These are phyloP conservation scores for Leptopilina clavipes DNA, from an alignment of 1,140 invertebrate genomes.

Conservation along the genomic window DNA sequence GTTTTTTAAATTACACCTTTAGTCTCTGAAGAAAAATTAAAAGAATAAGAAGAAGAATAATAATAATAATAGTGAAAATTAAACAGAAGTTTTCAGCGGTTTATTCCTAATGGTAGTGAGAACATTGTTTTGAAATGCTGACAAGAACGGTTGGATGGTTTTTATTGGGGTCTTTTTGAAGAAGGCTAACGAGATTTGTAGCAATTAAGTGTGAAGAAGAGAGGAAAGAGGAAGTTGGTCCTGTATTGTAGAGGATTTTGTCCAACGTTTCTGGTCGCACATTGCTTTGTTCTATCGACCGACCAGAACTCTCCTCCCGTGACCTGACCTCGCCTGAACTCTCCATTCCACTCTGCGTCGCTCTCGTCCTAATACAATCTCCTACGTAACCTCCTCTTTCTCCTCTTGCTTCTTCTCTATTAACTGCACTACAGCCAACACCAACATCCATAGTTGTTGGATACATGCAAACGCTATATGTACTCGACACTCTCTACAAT, in stretches of 20 bases:
- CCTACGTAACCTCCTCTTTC: conserved; percentile 50
- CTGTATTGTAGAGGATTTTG: background rate
- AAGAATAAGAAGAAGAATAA: too few species aligned
- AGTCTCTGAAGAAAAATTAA: background rate
- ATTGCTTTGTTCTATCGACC: conserved; percentile 67
- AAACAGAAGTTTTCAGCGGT: too few species aligned
- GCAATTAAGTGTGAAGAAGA: background rate
- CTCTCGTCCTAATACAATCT: conserved; percentile 61
- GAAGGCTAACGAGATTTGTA: background rate
- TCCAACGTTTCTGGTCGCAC: conserved; percentile 8
- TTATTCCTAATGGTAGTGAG: too few species aligned
- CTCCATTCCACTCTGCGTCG: conserved; percentile 44
- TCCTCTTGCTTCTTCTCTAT: conserved; percentile 31
- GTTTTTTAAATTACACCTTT: background rate
- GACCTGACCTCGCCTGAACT: conserved; percentile 75
- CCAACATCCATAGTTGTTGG: background rate
- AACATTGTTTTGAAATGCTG: background rate
- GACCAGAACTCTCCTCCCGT: conserved; percentile 66
- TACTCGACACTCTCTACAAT: background rate
- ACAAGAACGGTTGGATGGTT: background rate
- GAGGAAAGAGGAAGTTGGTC: conserved; percentile 4
- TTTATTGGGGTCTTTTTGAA: background rate
- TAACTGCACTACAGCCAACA: background rate
- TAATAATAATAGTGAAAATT: too few species aligned
- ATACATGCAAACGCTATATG: background rate